Base-by-base conservation (phyloP, 2,888 invertebrate species). In the Tiliacea citrago region DNA sequence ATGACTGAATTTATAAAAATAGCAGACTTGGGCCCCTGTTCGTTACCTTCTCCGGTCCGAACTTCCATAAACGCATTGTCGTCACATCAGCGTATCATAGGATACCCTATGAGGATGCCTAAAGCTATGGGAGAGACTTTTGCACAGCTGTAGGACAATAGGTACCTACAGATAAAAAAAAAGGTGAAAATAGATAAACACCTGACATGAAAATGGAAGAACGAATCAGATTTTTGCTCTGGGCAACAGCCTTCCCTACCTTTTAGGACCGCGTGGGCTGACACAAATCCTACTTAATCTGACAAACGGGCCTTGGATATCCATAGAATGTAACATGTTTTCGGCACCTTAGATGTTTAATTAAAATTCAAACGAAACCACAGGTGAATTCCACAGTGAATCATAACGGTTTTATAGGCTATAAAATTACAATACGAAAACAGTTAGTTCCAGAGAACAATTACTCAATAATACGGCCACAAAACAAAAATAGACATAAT, bases 401-500 rank as follows among this genome's bases (percentile, higher is more conserved):
- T 67, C 0, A 18, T 13, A 70, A 47, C 9, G 24, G 8, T 29
- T 55, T 47, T 45, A 72, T 29, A 18, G n/a, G n/a, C n/a, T 21
- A 42, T 51, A 45, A 4, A 73, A 75, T 73, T 70, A 5, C 21
- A 53, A 51, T 62, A 67, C 12, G 2, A 60, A 58, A 55, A 75
- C 62, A 67, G 62, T 70, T n/a, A 61, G 68, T 51, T 60, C 7
- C 12, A 57, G 24, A 49, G 49, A 49, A 81, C 57, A 75, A 71
- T 81, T 16, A 84, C 42, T 75, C 60, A 68, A 45, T 67, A 70
- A 55, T 77, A 73, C 61, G 39, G 18, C 62, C 47, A 39, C 85
- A 82, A 84, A 85, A 72, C 53, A 57, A 70, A 81, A 81, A 83
- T 83, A 83, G 75, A 65, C 57, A 49, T 47, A 63, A 29, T 62